Evolutionary conservation across 2,888 invertebrate genomes (phyloP).

Genomic region (Omphaloscelis lunosa): DNA sequence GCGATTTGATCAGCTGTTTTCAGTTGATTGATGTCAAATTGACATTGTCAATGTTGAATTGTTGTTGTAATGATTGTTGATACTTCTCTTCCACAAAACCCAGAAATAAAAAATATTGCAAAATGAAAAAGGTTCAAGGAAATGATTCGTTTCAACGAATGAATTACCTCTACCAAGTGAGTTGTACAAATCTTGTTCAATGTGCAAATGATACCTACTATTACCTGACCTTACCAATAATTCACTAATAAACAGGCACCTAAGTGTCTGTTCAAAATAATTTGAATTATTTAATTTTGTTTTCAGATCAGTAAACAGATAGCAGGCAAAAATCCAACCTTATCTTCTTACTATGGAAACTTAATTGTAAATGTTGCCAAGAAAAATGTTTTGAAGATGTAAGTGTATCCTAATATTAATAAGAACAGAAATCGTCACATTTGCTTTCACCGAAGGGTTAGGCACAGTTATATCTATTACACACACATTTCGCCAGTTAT

Average conservation of each 20-base stretch:
- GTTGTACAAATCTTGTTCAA: slow-evolving; percentile 14
- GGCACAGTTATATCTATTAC: background rate
- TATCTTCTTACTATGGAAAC: slow-evolving; percentile 90
- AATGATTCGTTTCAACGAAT: slow-evolving; percentile 93
- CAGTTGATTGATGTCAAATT: background rate
- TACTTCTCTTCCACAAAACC: background rate
- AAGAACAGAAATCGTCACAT: background rate
- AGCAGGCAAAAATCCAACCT: slow-evolving; percentile 78
- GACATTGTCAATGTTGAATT: background rate
- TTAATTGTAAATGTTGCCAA: slow-evolving; percentile 90
- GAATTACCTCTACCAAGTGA: slow-evolving; percentile 93
- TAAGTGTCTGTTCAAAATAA: background rate
- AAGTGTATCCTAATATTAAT: slow-evolving; percentile 69
- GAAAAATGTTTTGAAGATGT: slow-evolving; percentile 91
- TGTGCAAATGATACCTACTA: background rate
- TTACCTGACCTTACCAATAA: background rate
- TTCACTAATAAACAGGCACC: background rate
- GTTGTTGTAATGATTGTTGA: background rate
- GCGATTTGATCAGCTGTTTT: slow-evolving; percentile 9
- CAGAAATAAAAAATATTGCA: slow-evolving; percentile 43
- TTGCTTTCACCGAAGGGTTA: background rate
- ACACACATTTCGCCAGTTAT: background rate
- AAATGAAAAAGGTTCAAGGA: slow-evolving; percentile 91
- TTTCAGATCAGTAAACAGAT: slow-evolving; percentile 89
- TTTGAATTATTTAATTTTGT: background rate